Evolutionary conservation across 2,888 invertebrate genomes (phyloP).

Genomic region (Aricia artaxerxes): DNA sequence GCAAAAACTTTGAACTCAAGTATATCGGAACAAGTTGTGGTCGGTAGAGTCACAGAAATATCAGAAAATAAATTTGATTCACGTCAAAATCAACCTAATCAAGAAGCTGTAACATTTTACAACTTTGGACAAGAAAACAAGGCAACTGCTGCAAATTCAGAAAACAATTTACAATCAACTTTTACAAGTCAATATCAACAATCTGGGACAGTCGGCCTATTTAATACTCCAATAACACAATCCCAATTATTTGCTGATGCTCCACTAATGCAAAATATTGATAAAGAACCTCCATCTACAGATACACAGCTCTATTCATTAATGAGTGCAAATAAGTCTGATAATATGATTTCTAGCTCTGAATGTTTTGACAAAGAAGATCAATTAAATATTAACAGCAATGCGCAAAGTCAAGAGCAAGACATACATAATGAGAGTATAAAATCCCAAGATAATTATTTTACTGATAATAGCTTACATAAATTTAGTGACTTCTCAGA

Average conservation of each 20-base stretch:
- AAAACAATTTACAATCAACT: background rate
- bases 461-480: background rate
- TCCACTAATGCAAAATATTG: background rate
- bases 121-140: background rate
- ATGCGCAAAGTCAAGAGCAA: background rate
- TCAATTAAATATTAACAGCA: background rate
- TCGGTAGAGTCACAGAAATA: background rate
- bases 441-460: background rate
- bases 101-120: constrained; percentile 16
- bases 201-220: background rate
- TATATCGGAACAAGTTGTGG: background rate
- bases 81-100: background rate
- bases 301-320: background rate
- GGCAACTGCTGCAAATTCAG: background rate
- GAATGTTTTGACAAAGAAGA: background rate
- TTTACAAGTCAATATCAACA: background rate
- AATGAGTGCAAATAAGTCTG: background rate
- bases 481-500: background rate
- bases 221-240: background rate
- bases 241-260: background rate
- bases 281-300: background rate
- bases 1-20: background rate
- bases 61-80: constrained; percentile 1
- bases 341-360: background rate
- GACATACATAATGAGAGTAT: background rate